These are phyloP conservation scores for Elaeidobius kamerunicus DNA, from an alignment of 2,888 invertebrate genomes.

Conservation along the genomic window DNA sequence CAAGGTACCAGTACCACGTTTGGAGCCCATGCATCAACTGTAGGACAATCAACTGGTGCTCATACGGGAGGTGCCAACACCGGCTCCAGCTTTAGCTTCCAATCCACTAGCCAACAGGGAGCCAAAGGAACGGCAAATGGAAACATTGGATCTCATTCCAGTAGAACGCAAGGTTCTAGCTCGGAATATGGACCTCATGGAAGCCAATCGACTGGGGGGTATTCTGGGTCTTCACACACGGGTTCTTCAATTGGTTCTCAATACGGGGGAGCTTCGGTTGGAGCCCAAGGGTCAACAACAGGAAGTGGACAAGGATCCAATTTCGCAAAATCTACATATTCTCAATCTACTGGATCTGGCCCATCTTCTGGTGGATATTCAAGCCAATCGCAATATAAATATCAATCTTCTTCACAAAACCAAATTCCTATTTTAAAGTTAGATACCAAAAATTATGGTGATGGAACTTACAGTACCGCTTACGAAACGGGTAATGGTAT, in stretches of 20 bases:
- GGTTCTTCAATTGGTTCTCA: too few relatives aligned
- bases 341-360: slow-evolving; percentile 1
- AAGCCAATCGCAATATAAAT: slow-evolving; percentile 22
- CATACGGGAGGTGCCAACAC: too few relatives aligned
- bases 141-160: background rate
- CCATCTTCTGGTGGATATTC: slow-evolving; percentile 26
- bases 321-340: background rate
- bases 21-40: too few relatives aligned
- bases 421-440: slow-evolving; percentile 39
- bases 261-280: too few relatives aligned
- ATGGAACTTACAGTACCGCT: slow-evolving; percentile 41
- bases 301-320: background rate
- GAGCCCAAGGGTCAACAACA: background rate
- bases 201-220: too few relatives aligned
- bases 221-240: too few relatives aligned
- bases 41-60: too few relatives aligned
- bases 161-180: background rate
- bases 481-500: slow-evolving; percentile 61
- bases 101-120: too few relatives aligned
- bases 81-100: too few relatives aligned
- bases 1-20: too few relatives aligned
- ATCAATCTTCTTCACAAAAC: slow-evolving; percentile 19
- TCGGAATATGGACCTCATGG: too few relatives aligned
- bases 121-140: too few relatives aligned
- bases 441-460: slow-evolving; percentile 42